These are phyloP conservation scores for Tinea trinotella DNA, from an alignment of 2,888 invertebrate genomes.

Conservation along the genomic window DNA sequence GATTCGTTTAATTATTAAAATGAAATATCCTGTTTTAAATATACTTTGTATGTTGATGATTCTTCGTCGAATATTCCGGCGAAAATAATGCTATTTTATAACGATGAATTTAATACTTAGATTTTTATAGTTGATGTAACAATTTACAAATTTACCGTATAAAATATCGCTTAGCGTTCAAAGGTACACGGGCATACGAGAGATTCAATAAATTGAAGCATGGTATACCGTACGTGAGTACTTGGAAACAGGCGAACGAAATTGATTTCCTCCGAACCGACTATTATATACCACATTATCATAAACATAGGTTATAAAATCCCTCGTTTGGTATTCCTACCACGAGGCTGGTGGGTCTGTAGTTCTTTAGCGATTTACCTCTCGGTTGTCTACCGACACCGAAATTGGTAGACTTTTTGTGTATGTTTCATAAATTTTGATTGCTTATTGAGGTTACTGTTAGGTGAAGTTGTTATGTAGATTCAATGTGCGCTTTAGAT, in stretches of 20 bases:
- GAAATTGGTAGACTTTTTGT: conserved; percentile 19
- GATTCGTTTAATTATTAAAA: too few species aligned
- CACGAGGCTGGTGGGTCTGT: conserved; percentile 21
- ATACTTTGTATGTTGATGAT: too few species aligned
- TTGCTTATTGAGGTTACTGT: conserved; percentile 10
- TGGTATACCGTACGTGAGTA: conserved; percentile 13
- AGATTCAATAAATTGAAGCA: conserved; percentile 15
- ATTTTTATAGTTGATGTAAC: background rate
- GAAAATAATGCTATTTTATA: too few species aligned
- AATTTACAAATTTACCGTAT: conserved; percentile 12
- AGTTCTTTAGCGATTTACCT: conserved; percentile 22
- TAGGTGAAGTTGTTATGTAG: conserved; percentile 6
- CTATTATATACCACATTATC: conserved; percentile 31
- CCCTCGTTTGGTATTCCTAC: conserved; percentile 26
- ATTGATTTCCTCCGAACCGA: conserved; percentile 21
- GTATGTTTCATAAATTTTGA: conserved; percentile 9
- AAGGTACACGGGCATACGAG: conserved; percentile 1
- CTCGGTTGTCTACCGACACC: conserved; percentile 21
- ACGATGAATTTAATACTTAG: too few species aligned
- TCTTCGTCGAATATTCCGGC: too few species aligned
- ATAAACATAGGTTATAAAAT: conserved; percentile 31
- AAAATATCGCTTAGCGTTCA: conserved; percentile 6
- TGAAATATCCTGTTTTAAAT: too few species aligned
- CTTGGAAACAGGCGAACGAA: conserved; percentile 20
- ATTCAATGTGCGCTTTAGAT: background rate